Evolutionary conservation across 2,888 invertebrate genomes (phyloP), one percentile per base, ranked within the genome.

Genomic region (Catocala nupta): DNA sequence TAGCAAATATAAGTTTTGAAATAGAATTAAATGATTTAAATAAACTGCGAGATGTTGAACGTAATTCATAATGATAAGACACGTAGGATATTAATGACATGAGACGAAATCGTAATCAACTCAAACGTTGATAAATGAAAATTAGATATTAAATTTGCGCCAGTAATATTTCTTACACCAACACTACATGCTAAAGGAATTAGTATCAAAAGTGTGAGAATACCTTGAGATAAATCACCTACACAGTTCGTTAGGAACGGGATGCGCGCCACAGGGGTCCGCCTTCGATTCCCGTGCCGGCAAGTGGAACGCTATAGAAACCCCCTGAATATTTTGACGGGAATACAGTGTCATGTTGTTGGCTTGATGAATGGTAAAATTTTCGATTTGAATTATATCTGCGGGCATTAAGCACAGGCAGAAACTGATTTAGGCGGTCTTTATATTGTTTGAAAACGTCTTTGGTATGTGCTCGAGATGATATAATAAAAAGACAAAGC

Each of bases 261-360:
- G 88, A 88, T 79, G 85, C 78, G 78, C 92, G 63, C 93, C 73
- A 76, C 91, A 80, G 93, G 93, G 92, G 87, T 89, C 89, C 89
- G 77, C 83, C 85, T 91, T 90, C 91, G 90, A 88, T 86, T 87
- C 92, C 88, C 82, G 86, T 76, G 82, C 85, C 81, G 89, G 86
- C 91, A 91, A 91, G 89, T 90, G 89, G 84, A 88, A 85, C 89
- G 77, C 88, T 81, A 88, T 89, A 89, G 81, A 88, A 90, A 86
- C 90, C 90, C 89, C 89, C 87, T 91, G 89, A 85, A 85, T 92
- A 91, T 92, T 92, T 91, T 92, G 93, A 93, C 91, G 90, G 90
- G 83, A 84, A 83, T 86, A 87, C 83, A 86, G 81, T 86, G 83
- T 83, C 85, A 83, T 81, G 89, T 85, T 85, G 83, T 81, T 73